phyloP scores from a whole-genome alignment of 2,888 invertebrate genomes.

The Habroteleia sp. region DNA sequence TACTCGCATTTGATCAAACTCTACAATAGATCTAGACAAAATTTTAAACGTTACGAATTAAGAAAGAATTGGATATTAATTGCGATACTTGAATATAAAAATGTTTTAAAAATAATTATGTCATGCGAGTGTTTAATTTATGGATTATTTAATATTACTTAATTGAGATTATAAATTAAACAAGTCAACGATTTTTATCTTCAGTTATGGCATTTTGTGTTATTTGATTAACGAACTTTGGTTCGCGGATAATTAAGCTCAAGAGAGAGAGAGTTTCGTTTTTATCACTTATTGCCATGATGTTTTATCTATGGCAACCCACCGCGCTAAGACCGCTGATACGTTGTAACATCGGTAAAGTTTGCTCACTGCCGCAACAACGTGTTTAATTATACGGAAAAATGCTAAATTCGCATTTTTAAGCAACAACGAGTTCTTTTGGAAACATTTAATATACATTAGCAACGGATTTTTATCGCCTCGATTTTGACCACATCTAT shows the following conservation, averaged over 20 bases:
- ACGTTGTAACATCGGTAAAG: slow-evolving; percentile 30
- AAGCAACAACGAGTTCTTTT: slow-evolving; percentile 20
- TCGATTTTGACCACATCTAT: too few species aligned
- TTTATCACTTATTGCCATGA: slow-evolving; percentile 22
- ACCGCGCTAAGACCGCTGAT: slow-evolving; percentile 13
- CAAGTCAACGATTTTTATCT: too few species aligned
- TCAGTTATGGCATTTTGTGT: slow-evolving; percentile 1
- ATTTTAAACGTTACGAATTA: too few species aligned
- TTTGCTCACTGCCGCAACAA: slow-evolving; percentile 22
- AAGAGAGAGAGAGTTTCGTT: slow-evolving; percentile 37
- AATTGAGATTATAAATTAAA: too few species aligned
- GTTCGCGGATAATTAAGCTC: slow-evolving; percentile 46
- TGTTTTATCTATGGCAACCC: slow-evolving; percentile 35
- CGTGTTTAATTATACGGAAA: slow-evolving; percentile 58
- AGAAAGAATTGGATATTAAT: too few species aligned
- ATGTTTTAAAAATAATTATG: too few species aligned
- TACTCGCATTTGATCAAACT: too few species aligned
- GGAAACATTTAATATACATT: slow-evolving; percentile 24
- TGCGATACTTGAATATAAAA: too few species aligned
- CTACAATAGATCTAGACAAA: too few species aligned
- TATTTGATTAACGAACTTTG: slow-evolving; percentile 18
- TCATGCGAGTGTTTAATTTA: too few species aligned
- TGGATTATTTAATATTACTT: too few species aligned
- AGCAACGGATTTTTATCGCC: too few species aligned
- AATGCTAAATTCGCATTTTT: slow-evolving; percentile 60